Evolutionary conservation across 92 coral and sea anemone genomes (phyloP), one percentile per base, ranked within the genome.

Genomic region (Blastomussa wellsi): DNA sequence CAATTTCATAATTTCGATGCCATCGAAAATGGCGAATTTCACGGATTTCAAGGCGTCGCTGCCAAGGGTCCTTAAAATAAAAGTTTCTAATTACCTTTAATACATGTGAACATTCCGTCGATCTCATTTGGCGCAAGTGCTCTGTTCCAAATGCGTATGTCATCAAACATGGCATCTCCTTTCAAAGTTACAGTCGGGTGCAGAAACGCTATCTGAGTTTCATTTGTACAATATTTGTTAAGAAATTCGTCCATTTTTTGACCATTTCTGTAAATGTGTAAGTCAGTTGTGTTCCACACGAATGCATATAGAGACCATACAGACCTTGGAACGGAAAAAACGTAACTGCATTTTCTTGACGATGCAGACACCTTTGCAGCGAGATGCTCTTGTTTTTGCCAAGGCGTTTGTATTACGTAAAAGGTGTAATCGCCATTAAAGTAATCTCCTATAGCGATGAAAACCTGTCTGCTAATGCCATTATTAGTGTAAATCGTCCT

Each of bases 151-250:
- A 90, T 41, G 55, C 74, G 80, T 14, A 90, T 47, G 22, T 90
- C 93, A 42, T 90, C 91, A 77, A 77, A 90, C 22, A 48, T 53
- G 42, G 93, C 93, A 11, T 64, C 67, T 0, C 89, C 89, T 33
- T 35, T 41, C 38, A 86, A 68, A 17, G 36, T 38, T 7, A 86
- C 35, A 11, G 12, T 47, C 0, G 82, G 36, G 0, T 19, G 24
- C 8, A 33, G 32, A 0, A 48, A 3, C 7, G 78, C 48, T n/a
- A 1, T 13, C 17, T 73, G 28, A 15, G 14, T 0, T 28, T 20
- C 10, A 12, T 24, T 37, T 44, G 26, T 2, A 51, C 89, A 86
- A 3, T 5, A 17, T 51, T 24, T 42, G 7, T 44, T 14, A 4
- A 69, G 20, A 44, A 32, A 68, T 19, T 47, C 26, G 29, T 31